Base-by-base conservation (phyloP, 2,888 invertebrate species). In the Drosophila meridionalis region DNA sequence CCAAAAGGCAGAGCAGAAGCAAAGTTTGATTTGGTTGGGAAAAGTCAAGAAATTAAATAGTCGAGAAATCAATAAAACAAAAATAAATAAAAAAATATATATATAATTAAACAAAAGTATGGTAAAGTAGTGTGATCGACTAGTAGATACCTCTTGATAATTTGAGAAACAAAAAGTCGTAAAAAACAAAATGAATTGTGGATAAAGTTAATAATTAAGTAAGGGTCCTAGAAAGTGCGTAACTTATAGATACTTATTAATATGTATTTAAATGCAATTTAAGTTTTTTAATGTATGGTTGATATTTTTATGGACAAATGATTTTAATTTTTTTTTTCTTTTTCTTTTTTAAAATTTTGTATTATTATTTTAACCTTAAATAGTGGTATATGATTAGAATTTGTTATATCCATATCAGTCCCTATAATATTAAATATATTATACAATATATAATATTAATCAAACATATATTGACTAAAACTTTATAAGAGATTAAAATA, bases 1-100 rank as follows among this genome's bases (percentile, higher is more conserved):
- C 42, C 40, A 60, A 69, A 67, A 73, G 34, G 53, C 68, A 56
- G 32, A 61, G 53, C 63, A 56, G 42, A 61, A 60, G 72, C 72
- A 79, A 76, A 75, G 57, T 78, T 75, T 76, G 55, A 60, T 58
- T 55, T 53, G 40, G 40, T 53, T 71, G 58, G 61, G 47, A 77
- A 77, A 65, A 53, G 50, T 60, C 40, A 40, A 56, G 60, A 64
- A 50, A 67, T 57, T 56, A 60, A 78, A 50, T 64, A 75, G 71
- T 69, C 63, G 34, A 67, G 40, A 75, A 47, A 62, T 62, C 45
- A 69, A 61, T 47, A 64, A 62, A 62, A 26, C 62, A 48, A 62
- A 26, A 68, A 56, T 32, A 58, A 58, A 68, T 61, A 61, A 28
- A 34, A 61, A 12, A 12, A 50, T 63, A 38, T 32, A n/a, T n/a